A percentile compares a stretch with the other conserved stretches of the same genome.
phyloP scores from a whole-genome alignment of 2,113 vertebrate species.

The Oncorhynchus kisutch region DNA sequence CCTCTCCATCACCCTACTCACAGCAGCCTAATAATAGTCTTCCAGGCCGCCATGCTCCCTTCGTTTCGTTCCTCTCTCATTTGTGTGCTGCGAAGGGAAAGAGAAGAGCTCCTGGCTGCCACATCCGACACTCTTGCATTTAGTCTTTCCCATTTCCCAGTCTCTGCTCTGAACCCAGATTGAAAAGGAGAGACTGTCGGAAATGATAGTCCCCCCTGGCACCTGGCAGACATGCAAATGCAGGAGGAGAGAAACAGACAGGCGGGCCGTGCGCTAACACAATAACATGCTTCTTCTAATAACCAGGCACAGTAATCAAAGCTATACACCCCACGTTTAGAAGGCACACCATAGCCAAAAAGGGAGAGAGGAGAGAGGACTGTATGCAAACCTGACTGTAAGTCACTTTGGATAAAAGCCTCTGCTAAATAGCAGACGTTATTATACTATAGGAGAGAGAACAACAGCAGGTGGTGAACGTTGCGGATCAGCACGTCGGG shows the following conservation, averaged over 20 bases:
- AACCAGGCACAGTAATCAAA: conserved; percentile 30
- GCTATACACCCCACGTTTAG: neutral
- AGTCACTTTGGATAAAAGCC: neutral
- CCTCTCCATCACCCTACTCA: neutral
- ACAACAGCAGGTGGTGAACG: neutral
- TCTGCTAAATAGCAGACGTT: neutral
- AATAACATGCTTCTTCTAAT: conserved; percentile 12
- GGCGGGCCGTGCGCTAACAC: neutral
- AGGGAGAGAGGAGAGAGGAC: neutral
- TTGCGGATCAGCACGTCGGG: neutral
- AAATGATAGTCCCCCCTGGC: conserved; percentile 6
- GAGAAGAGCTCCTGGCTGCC: neutral
- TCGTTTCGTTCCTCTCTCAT: neutral
- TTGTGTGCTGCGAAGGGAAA: neutral
- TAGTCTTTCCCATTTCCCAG: neutral
- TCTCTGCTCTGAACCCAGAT: conserved; percentile 14
- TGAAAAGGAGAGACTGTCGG: conserved; percentile 16
- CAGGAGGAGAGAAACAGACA: conserved; percentile 6
- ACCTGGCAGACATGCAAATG: conserved; percentile 13
- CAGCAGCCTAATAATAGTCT: neutral
- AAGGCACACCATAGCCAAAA: neutral
- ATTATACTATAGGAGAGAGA: neutral
- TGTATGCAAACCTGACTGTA: neutral
- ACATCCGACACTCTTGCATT: neutral
- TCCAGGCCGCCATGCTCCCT: neutral